phyloP scores from a whole-genome alignment of 1,140 invertebrate species.

The Proales similis region DNA sequence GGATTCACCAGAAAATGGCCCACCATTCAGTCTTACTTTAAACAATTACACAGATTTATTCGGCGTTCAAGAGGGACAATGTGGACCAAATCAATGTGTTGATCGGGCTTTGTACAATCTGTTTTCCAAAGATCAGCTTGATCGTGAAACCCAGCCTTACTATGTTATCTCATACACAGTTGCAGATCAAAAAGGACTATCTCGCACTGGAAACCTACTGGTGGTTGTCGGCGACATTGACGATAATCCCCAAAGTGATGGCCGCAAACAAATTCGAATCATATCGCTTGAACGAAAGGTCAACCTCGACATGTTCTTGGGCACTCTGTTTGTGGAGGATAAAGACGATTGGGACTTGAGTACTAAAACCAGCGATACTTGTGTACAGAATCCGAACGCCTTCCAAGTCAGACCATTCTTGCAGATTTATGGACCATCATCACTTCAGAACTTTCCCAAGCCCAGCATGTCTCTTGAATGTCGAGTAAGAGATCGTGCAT shows the following conservation, averaged over 20 bases:
- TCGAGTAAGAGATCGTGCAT: not conserved
- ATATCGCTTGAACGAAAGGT: conserved; percentile 22
- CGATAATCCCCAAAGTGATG: conserved; percentile 7
- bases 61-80: not conserved
- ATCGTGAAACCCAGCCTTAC: not conserved
- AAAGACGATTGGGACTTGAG: conserved; percentile 32
- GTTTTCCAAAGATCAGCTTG: not conserved
- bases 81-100: not conserved
- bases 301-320: not conserved
- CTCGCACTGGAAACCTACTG: not conserved
- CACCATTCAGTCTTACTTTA: not conserved
- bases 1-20: not conserved
- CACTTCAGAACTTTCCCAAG: conserved; percentile 1
- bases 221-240: conserved; percentile 22
- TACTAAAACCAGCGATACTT: not conserved
- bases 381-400: not conserved
- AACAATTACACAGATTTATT: conserved; percentile 2
- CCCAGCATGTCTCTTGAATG: conserved; percentile 10
- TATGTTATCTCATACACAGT: not conserved
- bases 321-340: conserved; percentile 17
- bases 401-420: not conserved
- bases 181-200: not conserved
- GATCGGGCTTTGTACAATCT: not conserved
- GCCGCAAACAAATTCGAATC: conserved; percentile 6
- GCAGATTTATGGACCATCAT: conserved; percentile 1